Percentiles rank a stretch among this genome's conserved stretches.
Evolutionary conservation across 2,888 invertebrate genomes (phyloP).

Genomic region (Yponomeuta plumbellus): DNA sequence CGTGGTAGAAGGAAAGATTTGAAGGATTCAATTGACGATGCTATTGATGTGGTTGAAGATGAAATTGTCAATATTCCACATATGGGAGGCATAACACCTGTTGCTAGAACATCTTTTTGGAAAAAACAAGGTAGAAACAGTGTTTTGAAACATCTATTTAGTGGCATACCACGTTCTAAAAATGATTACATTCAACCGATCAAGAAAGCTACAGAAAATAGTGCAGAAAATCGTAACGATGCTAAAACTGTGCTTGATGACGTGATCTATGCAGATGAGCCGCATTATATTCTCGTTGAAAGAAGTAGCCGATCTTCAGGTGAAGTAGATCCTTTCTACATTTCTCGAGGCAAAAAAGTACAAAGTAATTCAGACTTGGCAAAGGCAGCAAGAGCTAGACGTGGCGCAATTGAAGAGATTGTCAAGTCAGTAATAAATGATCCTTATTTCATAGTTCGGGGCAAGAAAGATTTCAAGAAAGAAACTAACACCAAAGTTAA

Average conservation of each 20-base stretch:
- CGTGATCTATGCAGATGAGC: conserved; percentile 71
- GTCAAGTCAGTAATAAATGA: conserved; percentile 67
- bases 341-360: conserved; percentile 59
- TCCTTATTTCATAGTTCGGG: conserved; percentile 72
- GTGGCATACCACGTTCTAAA: conserved; percentile 26
- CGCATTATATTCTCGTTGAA: conserved; percentile 69
- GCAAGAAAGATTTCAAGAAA: conserved; percentile 58
- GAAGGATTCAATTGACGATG: conserved; percentile 41
- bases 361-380: conserved; percentile 31
- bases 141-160: conserved; percentile 43
- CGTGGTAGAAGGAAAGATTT: conserved; percentile 33
- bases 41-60: conserved; percentile 43
- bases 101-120: conserved; percentile 39
- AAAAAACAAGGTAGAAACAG: conserved; percentile 43
- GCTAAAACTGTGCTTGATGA: conserved; percentile 52
- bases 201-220: conserved; percentile 8
- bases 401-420: conserved; percentile 61
- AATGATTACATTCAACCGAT: background rate
- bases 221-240: conserved; percentile 29
- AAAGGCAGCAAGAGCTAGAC: conserved; percentile 43
- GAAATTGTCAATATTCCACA: conserved; percentile 42
- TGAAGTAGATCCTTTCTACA: conserved; percentile 61
- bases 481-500: conserved; percentile 26
- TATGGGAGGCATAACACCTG: conserved; percentile 26
- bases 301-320: conserved; percentile 59